Evolutionary conservation across 2,888 invertebrate species (phyloP).

Genomic region (Eucera pruinosa): DNA sequence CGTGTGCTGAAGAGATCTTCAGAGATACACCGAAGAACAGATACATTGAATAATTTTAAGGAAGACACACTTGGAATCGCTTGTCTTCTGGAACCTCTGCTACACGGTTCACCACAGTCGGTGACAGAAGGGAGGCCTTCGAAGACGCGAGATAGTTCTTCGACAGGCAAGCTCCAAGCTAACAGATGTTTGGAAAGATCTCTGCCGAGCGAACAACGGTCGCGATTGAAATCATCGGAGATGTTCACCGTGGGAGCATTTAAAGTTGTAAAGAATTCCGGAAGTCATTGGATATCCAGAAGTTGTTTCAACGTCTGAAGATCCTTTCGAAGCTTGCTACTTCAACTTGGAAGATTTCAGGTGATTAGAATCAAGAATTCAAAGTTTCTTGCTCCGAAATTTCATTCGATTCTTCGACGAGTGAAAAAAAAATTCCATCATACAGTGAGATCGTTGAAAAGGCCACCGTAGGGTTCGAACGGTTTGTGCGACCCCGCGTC

Average conservation of each 20-base stretch:
- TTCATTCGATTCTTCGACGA: slow-evolving; percentile 8
- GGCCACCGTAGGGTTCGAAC: background rate
- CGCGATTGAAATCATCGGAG: slow-evolving; percentile 22
- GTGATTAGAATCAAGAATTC: background rate
- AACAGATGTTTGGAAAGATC: slow-evolving; percentile 57
- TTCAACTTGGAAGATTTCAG: background rate
- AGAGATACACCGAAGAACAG: background rate
- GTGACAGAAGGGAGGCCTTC: background rate
- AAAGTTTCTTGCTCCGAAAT: slow-evolving; percentile 11
- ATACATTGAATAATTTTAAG: background rate
- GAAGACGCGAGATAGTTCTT: background rate
- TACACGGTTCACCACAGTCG: background rate
- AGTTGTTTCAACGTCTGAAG: slow-evolving; percentile 33
- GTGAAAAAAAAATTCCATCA: slow-evolving; percentile 13
- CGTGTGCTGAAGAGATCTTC: background rate
- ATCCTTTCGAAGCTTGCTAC: slow-evolving; percentile 4
- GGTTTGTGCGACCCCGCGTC: slow-evolving; percentile 55
- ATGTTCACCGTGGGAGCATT: slow-evolving; percentile 11
- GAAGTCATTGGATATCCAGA: slow-evolving; percentile 26
- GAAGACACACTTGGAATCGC: background rate
- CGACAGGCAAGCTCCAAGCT: background rate
- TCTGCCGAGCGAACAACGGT: background rate
- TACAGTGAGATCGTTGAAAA: slow-evolving; percentile 46
- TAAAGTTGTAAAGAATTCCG: slow-evolving; percentile 3
- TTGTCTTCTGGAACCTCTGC: background rate